A percentile compares a stretch with the other conserved stretches of the same genome.
phyloP scores from a whole-genome alignment of 53 echinoderm and acorn worm species.

The Paracentrotus lividus region DNA sequence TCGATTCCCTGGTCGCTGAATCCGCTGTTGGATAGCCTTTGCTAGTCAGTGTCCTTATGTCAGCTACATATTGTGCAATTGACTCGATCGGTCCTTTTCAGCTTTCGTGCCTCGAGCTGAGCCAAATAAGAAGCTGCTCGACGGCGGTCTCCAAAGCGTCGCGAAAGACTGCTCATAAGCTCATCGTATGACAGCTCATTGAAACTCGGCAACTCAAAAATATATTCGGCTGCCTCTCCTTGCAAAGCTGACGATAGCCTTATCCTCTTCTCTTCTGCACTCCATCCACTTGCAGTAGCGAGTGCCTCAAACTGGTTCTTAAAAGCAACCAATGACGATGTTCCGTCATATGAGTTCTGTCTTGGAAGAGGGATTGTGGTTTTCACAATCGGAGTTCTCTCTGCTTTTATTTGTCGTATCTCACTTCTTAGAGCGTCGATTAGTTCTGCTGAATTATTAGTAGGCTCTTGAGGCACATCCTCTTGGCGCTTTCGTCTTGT shows the following conservation, averaged over 20 bases:
- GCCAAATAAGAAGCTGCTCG: conserved; percentile 1
- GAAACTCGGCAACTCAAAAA: background rate
- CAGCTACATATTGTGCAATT: conserved; percentile 57
- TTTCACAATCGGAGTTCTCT: too few species aligned
- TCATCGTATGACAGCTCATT: background rate
- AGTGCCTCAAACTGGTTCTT: background rate
- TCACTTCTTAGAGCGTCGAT: too few species aligned
- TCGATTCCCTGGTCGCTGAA: background rate
- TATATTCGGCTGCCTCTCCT: conserved; percentile 46
- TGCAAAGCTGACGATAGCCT: background rate
- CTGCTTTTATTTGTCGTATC: too few species aligned
- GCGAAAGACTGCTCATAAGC: background rate
- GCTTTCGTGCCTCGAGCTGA: conserved; percentile 26
- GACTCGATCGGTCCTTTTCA: conserved; percentile 2
- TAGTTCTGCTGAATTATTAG: too few species aligned
- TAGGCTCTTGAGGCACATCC: too few species aligned
- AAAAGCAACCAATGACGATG: background rate
- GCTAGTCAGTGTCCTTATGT: conserved; percentile 21
- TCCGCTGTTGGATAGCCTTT: conserved; percentile 56
- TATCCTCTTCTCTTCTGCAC: conserved; percentile 6
- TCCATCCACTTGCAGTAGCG: background rate
- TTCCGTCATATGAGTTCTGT: conserved; percentile 30
- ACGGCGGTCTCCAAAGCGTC: conserved; percentile 46
- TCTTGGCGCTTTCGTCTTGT: too few species aligned
- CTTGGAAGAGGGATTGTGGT: conserved; percentile 3